Base-by-base conservation (phyloP, 2,797 vertebrate species). In the Heliangelus exortis region DNA sequence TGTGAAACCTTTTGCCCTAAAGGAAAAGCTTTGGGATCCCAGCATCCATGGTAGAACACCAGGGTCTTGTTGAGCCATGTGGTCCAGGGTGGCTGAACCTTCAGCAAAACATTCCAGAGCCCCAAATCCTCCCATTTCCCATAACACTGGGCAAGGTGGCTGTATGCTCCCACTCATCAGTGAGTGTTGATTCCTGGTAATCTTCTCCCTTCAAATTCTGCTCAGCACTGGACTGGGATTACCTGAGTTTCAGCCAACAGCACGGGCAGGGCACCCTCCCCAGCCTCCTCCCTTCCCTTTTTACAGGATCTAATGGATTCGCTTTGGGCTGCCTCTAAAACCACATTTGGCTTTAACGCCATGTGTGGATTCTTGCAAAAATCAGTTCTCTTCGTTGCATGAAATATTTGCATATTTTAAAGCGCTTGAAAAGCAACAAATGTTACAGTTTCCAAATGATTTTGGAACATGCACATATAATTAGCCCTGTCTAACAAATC, bases 401-500 rank as follows among this genome's bases (percentile, higher is more conserved):
- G 81, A 83, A 95, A 94, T 94, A 94, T 95, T 95, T 95, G 96
- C 94, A 95, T 88, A 92, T 93, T 95, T 90, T 86, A 48, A 93
- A 94, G 90, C 12, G 55, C 55, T 31, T 94, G 94, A 94, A 95
- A 95, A 89, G 95, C 93, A 94, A 95, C 92, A 94, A 96, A 92
- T 84, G 86, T 90, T 91, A 95, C 87, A 77, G 94, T 61, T 93
- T 96, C 92, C 93, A 93, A 96, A 96, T 77, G 84, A 90, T 95
- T 93, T 92, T 96, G 96, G 93, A 96, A 96, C 92, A 77, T 15
- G 92, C 81, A 87, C 93, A 22, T 87, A 77, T 94, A 95, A 96
- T 95, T 96, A 95, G 93, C 84, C 92, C 93, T 28, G 92, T 93
- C 92, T 93, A 93, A 93, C 96, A 95, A 89, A 96, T 96, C 96